Evolutionary conservation across 2,888 invertebrate genomes (phyloP), one percentile per base, ranked within the genome.

Genomic region (Luperina testacea): DNA sequence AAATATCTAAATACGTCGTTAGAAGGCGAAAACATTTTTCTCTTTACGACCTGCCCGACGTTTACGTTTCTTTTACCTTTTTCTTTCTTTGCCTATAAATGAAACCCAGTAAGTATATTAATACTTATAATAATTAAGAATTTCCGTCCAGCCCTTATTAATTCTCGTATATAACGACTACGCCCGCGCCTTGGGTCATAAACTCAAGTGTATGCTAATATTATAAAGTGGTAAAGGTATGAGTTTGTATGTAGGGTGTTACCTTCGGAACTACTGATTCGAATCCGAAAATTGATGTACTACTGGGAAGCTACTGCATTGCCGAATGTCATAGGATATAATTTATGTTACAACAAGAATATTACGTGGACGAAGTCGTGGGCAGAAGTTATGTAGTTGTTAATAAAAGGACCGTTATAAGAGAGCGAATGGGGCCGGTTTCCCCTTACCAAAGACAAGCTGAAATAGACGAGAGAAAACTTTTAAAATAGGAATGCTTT

Each of bases 51-150:
- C 20, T 11, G 27, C 13, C 45, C 15, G 59, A 71, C 65, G 24
- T 76, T 48, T 61, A 70, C 17, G 57, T 51, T 82, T 45, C 42
- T 48, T 71, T 38, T 51, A 75, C 27, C 61, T 53, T 73, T 72
- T 71, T 24, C 38, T 53, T 65, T 64, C 15, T 17, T 63, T n/a
- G n/a, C 7, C 17, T 53, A 59, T 74, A 71, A 72, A 67, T 71
- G 59, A 59, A 71, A 63, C 65, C 71, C 15, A n/a, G 27, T 63
- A 15, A 20, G 32, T 64, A 15, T 38, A 68, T 63, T 57, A 48
- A 53, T 71, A 69, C 13, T 57, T 24, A 74, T 8, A 72, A 72
- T 64, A 72, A 84, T 81, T 77, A 83, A 69, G 77, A 81, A 61
- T 57, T 77, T 51, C 32, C 57, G 20, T 24, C 42, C 15, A 20